phyloP scores from a whole-genome alignment of 1,140 invertebrate genomes.

The Nasonia longicornis region DNA sequence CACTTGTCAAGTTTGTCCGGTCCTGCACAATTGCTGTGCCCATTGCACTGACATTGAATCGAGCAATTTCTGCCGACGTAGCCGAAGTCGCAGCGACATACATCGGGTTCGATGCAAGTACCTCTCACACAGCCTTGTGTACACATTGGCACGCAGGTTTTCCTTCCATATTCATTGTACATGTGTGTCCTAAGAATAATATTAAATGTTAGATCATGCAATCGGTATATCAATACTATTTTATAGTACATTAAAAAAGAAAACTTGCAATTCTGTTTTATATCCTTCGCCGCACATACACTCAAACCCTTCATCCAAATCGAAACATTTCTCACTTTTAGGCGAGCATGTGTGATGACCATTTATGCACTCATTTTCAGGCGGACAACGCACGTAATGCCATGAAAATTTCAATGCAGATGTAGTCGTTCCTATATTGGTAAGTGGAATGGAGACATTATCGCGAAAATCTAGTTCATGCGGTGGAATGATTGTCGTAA shows the following conservation, averaged over 20 bases:
- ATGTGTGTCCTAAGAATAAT: constrained; percentile 21
- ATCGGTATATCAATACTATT: not conserved
- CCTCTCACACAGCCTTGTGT: constrained; percentile 91
- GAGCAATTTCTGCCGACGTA: constrained; percentile 95
- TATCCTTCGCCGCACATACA: constrained; percentile 91
- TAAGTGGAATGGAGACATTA: constrained; percentile 61
- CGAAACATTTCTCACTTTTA: constrained; percentile 86
- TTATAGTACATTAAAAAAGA: not conserved
- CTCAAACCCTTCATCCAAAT: constrained; percentile 80
- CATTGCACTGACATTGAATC: constrained; percentile 94
- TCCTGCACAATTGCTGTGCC: constrained; percentile 91
- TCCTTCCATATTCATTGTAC: constrained; percentile 60
- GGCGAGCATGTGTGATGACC: constrained; percentile 90
- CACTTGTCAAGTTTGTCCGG: constrained; percentile 86
- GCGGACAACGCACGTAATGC: constrained; percentile 89
- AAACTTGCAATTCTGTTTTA: constrained; percentile 67
- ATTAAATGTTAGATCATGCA: constrained; percentile 28
- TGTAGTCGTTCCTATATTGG: constrained; percentile 50
- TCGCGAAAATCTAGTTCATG: constrained; percentile 68
- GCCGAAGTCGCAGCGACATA: constrained; percentile 93
- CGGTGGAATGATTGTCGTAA: constrained; percentile 43
- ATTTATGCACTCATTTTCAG: constrained; percentile 94
- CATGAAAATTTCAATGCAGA: constrained; percentile 75
- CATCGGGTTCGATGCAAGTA: constrained; percentile 84
- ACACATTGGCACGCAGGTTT: constrained; percentile 84